Base-by-base conservation (phyloP, 1,140 invertebrate species). In the Diorhabda elongata region DNA sequence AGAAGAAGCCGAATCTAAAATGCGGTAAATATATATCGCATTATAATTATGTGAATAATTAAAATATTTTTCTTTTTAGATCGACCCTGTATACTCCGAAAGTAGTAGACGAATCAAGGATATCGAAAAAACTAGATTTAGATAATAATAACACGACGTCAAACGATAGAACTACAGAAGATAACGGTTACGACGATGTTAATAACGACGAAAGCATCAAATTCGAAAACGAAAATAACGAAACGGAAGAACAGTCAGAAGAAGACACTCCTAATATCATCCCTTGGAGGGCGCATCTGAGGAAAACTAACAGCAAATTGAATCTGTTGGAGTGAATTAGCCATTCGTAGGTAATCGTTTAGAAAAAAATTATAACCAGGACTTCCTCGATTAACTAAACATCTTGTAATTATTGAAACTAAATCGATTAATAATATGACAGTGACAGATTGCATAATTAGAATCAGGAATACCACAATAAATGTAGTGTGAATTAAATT, bases 281-380 rank as follows among this genome's bases (percentile, higher is more conserved):
- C 56, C 93, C 93, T 0, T 95, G 93, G 93, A 86, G 92, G 77
- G 91, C 92, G 11, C 92, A 94, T 78, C 83, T 95, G 56, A 86
- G 92, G 74, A 95, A 95, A 83, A 95, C 93, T 3, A 94, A 94
- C 79, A 94, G 92, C 82, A 92, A 90, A 75, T 83, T 92, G 26
- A 92, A 90, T 78, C 84, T 92, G 71, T 82, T 91, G 69, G 90
- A 91, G 80, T 91, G 83, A 64, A 60, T 60, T 47, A 9, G n/a
- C n/a, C 42, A 52, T 52, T 52, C 3, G n/a, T 52, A 52, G 6
- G n/a, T 52, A 52, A 52, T 52, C 5, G 5, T 6, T 52, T 52
- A 2, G 6, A 52, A 8, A 4, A n/a, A 52, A 26, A 26, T 26
- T 26, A 26, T 26, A 26, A 26, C 26, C 26, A 26, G 26, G 26